phyloP scores from a whole-genome alignment of 1,140 invertebrate species.

The Euschistus heros region DNA sequence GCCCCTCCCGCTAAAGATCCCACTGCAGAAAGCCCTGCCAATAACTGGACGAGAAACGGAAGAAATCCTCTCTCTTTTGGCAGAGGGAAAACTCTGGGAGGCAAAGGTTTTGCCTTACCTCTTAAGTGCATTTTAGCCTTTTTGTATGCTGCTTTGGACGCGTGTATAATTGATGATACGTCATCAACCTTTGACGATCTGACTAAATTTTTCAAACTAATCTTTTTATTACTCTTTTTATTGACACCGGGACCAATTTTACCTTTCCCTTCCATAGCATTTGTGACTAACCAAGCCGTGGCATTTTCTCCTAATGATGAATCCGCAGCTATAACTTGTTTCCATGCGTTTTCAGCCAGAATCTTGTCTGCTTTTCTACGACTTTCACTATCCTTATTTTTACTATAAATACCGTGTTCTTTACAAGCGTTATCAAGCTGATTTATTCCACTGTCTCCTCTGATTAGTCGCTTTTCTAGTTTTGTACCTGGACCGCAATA shows the following conservation, averaged over 20 bases:
- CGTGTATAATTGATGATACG: background rate
- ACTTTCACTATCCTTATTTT: slow-evolving; percentile 32
- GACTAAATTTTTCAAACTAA: background rate
- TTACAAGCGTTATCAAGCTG: slow-evolving; percentile 41
- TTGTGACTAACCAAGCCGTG: no score
- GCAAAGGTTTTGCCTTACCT: background rate
- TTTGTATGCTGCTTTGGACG: background rate
- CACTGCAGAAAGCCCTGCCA: no score
- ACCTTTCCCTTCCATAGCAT: background rate
- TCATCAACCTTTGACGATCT: background rate
- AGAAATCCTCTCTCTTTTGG: no score
- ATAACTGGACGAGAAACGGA: no score
- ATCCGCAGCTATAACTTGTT: slow-evolving; percentile 30
- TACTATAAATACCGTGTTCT: no score
- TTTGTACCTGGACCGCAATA: no score
- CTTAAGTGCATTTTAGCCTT: background rate
- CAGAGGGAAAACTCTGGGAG: background rate
- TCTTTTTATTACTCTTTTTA: no score
- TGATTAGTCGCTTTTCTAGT: slow-evolving; percentile 34
- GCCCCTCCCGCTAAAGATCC: no score
- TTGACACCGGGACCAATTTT: background rate
- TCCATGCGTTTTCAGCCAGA: slow-evolving; percentile 33
- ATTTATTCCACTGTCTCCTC: slow-evolving; percentile 38
- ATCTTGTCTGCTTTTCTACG: slow-evolving; percentile 33
- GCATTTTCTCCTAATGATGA: slow-evolving; percentile 1